A percentile compares a stretch with the other conserved stretches of the same genome.
Evolutionary conservation across 2,113 vertebrate genomes (phyloP).

Genomic region (Nerophis lumbriciformis): DNA sequence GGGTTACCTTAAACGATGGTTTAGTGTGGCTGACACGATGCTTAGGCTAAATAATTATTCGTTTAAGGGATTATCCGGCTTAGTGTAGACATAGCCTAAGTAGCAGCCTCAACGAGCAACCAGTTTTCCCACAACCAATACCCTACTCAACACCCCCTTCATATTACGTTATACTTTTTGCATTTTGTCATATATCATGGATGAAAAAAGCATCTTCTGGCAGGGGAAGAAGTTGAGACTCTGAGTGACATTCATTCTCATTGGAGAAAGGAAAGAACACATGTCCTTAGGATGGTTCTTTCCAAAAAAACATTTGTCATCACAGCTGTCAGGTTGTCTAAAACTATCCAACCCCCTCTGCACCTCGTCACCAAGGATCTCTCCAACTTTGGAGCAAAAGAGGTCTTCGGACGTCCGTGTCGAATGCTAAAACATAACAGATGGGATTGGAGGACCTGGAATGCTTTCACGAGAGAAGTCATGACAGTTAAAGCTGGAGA

Average conservation of each 20-base stretch:
- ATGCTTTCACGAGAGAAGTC: conserved; percentile 10
- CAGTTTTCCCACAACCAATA: too few relatives aligned
- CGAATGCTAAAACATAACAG: conserved; percentile 24
- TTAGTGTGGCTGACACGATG: too few relatives aligned
- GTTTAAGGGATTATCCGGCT: too few relatives aligned
- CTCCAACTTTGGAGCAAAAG: conserved; percentile 10
- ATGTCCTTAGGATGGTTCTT: conserved; percentile 14
- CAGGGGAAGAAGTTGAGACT: conserved; percentile 5
- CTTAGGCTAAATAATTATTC: too few relatives aligned
- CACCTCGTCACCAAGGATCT: background rate
- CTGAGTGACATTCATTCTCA: conserved; percentile 7
- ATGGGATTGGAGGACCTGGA: conserved; percentile 10
- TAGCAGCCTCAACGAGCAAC: too few relatives aligned
- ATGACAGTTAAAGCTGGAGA: conserved; percentile 17
- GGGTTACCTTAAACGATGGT: too few relatives aligned
- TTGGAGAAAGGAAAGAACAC: conserved; percentile 6
- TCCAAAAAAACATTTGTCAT: conserved; percentile 30
- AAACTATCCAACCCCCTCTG: background rate
- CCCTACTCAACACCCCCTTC: too few relatives aligned
- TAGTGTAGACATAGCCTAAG: too few relatives aligned
- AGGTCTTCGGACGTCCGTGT: conserved; percentile 22
- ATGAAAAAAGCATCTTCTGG: background rate
- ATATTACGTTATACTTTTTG: too few relatives aligned
- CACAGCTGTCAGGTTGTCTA: conserved; percentile 26
- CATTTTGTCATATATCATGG: background rate